Conservation (phyloP, 2,888 invertebrate species). For the Dicroscelio sp. region DNA sequence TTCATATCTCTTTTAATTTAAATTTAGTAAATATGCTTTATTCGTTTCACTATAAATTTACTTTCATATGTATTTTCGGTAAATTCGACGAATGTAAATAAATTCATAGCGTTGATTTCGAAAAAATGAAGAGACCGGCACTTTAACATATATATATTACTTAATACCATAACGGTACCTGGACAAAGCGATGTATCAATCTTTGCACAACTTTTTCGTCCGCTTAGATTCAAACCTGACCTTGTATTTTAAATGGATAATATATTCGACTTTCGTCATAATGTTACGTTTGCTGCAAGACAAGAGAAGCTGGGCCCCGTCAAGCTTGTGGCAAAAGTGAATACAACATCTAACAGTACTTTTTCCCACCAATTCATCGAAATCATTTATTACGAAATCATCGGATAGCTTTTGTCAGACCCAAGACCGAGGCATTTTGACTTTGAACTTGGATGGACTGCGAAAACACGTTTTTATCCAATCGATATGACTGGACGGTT, state of each 20-base stretch:
- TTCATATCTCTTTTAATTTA: no score
- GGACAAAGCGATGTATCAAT: conserved; percentile 39
- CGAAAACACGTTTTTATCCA: conserved; percentile 51
- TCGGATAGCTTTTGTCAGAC: conserved; percentile 5
- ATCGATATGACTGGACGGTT: conserved; percentile 58
- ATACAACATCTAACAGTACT: conserved; percentile 52
- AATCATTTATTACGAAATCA: conserved; percentile 29
- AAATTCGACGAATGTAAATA: no score
- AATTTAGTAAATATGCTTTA: no score
- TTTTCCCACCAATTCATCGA: conserved; percentile 7
- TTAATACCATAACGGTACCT: conserved; percentile 63
- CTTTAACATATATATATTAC: no score
- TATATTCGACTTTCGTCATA: conserved; percentile 60
- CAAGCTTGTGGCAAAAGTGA: conserved; percentile 55
- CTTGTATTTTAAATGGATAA: conserved; percentile 67
- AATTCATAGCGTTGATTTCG: background rate
- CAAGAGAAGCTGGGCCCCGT: conserved; percentile 41
- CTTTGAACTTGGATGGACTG: conserved; percentile 64
- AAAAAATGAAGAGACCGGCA: no score
- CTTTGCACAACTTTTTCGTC: conserved; percentile 68
- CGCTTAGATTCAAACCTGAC: conserved; percentile 66
- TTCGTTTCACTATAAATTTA: no score
- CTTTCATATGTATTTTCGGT: no score
- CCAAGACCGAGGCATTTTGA: conserved; percentile 30
- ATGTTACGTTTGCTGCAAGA: conserved; percentile 32